Base-by-base conservation (phyloP, 2,113 vertebrate genomes). In the Nothoprocta perdicaria region DNA sequence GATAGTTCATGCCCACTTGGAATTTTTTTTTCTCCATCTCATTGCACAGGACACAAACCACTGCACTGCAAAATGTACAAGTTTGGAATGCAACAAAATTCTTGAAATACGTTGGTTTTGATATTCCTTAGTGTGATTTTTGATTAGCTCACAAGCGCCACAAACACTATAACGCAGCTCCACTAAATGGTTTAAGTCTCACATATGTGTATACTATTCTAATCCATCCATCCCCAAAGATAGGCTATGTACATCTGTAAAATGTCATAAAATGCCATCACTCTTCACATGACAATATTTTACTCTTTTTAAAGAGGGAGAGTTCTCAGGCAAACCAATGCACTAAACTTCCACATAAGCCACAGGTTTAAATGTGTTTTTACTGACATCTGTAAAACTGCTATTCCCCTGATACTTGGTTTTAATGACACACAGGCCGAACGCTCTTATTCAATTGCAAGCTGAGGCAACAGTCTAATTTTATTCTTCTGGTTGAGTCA, bases 1-100 rank as follows among this genome's bases (percentile, higher is more conserved):
- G 8, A 22, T 1, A 0, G 68, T 33, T 45, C 7, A n/a, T 6
- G 15, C 9, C 41, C 27, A 63, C 21, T 5, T 5, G 23, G 33
- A 55, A 22, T 35, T 22, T n/a, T 46, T 46, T 19, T 18, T 5
- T 18, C 21, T 9, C 23, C 27, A 53, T 41, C 50, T 84, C 75
- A 74, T 8, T 10, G 53, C 27, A 57, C 53, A 31, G 53, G 17
- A 16, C 15, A 57, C 53, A 29, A 57, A 57, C 53, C 38, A 35
- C 22, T 45, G 41, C 46, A 67, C 11, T 63, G 77, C 45, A 61
- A 38, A 80, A 61, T 0, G 0, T 11, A 45, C 16, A 68, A 17
- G 14, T 50, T 65, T 48, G 27, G 2, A 14, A 75, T 33, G 5
- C 26, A 80, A 86, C n/a, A 43, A 18, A 68, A 24, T 73, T 69